phyloP scores from a whole-genome alignment of 2,797 vertebrate species.

The Argyrosomus regius region DNA sequence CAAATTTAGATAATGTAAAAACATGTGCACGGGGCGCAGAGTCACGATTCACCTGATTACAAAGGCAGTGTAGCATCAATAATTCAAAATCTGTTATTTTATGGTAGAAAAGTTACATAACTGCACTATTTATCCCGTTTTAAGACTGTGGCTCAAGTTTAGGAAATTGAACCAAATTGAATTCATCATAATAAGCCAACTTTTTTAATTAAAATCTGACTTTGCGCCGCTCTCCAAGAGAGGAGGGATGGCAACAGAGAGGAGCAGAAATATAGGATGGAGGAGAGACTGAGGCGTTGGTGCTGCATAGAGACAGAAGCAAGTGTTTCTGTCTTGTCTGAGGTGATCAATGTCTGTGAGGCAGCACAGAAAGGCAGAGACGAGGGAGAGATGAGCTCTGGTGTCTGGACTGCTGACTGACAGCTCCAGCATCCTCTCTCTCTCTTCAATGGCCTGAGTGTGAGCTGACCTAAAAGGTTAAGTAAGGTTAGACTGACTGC shows the following conservation, averaged over 20 bases:
- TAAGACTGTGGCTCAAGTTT: not conserved
- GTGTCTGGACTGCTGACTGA: constrained; percentile 57
- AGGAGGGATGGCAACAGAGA: constrained; percentile 20
- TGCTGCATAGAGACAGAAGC: constrained; percentile 62
- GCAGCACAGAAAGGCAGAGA: constrained; percentile 55
- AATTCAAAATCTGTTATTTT: too few relatives aligned
- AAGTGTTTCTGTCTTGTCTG: constrained; percentile 65
- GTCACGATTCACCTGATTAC: too few relatives aligned
- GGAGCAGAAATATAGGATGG: constrained; percentile 7
- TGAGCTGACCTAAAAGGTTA: constrained; percentile 44
- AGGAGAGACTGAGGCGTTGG: constrained; percentile 30
- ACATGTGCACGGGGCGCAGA: too few relatives aligned
- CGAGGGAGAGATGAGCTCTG: constrained; percentile 40
- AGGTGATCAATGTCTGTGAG: constrained; percentile 62
- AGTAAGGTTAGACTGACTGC: constrained; percentile 56
- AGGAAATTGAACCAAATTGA: not conserved
- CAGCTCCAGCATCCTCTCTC: constrained; percentile 43
- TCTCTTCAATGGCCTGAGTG: constrained; percentile 30
- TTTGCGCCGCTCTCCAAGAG: constrained; percentile 10
- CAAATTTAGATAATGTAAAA: too few relatives aligned
- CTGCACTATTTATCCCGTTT: not conserved
- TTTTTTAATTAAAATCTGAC: constrained; percentile 12
- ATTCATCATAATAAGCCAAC: not conserved
- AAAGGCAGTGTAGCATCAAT: too few relatives aligned
- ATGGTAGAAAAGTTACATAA: too few relatives aligned